Base-by-base conservation (phyloP, 2,113 vertebrate genomes). In the Coturnix japonica region DNA sequence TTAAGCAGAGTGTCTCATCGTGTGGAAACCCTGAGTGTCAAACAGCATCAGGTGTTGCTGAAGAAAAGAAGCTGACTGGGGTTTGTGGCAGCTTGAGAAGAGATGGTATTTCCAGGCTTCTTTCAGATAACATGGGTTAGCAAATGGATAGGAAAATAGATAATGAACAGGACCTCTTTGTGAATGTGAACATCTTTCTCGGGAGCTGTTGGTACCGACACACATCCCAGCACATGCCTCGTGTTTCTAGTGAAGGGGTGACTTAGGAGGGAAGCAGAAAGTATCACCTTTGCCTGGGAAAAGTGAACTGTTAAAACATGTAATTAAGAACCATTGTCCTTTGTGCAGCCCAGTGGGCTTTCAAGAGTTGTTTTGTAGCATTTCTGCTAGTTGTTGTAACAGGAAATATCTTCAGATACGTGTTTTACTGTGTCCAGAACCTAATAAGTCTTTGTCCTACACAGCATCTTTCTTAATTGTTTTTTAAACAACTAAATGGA, bases 21-120 rank as follows among this genome's bases (percentile, higher is more conserved):
- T 61, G 63, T 96, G 97, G 96, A 98, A 98, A 97, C 72, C 93
- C 79, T 92, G 96, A 97, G 96, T 97, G 96, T 96, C 94, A 76
- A 51, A 72, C 77, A 71, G 66, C 72, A 31, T 67, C 28, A 53
- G 61, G 74, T 19, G 4, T 6, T 75, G 76, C 49, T 72, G 56
- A 31, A 66, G 76, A 3, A 11, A 35, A 66, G 73, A 4, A 13
- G 33, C 51, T 33, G 11, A 39, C 39, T 63, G 88, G 70, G 43
- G 49, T 43, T 71, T 39, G 31, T 26, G 33, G 20, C 64, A 61
- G 35, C 37, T 22, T 0, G 1, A 11, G 33, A 26, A 22, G 39
- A 66, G 18, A 6, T 13, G 2, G 12, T 9, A 31, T 82, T 51
- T 87, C 51, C 30, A 25, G 60, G 53, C 30, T 69, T 74, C 7